A percentile compares a stretch with the other conserved stretches of the same genome.
These are phyloP conservation scores for Tragelaphus buxtoni DNA, from an alignment of 2,113 vertebrate species.

Conservation along the genomic window DNA sequence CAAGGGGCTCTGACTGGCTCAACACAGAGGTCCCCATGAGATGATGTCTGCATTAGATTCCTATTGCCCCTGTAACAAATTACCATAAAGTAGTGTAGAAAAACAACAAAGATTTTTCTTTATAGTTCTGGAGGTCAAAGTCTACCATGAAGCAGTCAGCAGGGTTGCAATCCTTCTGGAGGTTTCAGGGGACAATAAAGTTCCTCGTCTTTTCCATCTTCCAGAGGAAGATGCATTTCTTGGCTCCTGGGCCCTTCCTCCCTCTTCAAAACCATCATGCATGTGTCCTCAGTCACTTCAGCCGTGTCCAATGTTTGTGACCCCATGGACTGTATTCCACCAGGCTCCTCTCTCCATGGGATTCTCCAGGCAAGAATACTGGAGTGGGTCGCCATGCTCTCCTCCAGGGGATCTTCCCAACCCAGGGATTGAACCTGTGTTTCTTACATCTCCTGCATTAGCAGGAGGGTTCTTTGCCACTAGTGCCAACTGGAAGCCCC, in stretches of 20 bases:
- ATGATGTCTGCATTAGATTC: fast-evolving
- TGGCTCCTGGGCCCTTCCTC: background rate
- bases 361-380: background rate
- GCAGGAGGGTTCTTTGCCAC: background rate
- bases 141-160: background rate
- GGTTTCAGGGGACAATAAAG: background rate
- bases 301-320: background rate
- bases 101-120: background rate
- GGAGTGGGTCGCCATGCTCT: background rate
- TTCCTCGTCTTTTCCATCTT: too few species aligned
- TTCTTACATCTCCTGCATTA: background rate
- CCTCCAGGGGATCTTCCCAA: background rate
- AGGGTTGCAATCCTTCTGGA: background rate
- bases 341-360: background rate
- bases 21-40: background rate
- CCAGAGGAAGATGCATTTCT: too few species aligned
- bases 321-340: background rate
- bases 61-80: background rate
- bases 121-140: background rate
- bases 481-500: background rate
- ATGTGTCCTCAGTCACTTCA: background rate
- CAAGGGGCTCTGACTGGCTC: background rate
- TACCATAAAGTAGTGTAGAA: background rate
- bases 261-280: background rate
- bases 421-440: fast-evolving